phyloP scores from a whole-genome alignment of 2,113 vertebrate genomes.

The Platysternon megacephalum region DNA sequence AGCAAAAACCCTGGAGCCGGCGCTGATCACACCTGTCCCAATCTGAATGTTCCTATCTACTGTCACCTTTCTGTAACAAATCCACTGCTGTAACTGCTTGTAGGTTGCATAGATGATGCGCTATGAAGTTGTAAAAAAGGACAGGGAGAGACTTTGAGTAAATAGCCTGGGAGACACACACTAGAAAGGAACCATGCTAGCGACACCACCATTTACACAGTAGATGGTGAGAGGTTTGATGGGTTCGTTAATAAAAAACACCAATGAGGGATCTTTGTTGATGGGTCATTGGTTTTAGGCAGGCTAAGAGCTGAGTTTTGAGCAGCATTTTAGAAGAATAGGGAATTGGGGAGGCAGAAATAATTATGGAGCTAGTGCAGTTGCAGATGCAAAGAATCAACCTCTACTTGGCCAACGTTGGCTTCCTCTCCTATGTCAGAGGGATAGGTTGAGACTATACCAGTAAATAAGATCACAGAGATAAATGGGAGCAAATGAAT shows the following conservation, averaged over 20 bases:
- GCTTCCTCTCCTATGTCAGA: background rate
- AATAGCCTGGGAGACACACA: background rate
- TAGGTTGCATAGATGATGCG: background rate
- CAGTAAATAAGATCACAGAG: background rate
- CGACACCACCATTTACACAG: background rate
- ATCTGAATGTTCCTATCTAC: background rate
- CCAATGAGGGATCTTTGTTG: background rate
- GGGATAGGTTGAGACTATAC: background rate
- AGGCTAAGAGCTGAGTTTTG: background rate
- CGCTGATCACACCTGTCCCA: background rate
- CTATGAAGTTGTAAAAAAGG: fast-evolving
- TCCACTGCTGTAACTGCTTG: background rate
- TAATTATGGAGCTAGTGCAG: background rate
- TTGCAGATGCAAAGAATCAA: background rate
- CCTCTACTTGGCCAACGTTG: background rate
- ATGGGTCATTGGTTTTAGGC: background rate
- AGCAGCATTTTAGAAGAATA: background rate
- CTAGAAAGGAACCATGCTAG: background rate
- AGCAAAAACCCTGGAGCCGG: too few relatives aligned
- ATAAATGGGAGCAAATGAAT: background rate
- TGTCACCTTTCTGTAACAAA: background rate
- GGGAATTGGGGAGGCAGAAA: background rate
- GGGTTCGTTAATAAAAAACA: background rate
- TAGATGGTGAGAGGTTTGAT: background rate
- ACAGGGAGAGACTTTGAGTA: background rate